Conservation (phyloP, 2,888 invertebrate species). For the Chymomyza caudatula region DNA sequence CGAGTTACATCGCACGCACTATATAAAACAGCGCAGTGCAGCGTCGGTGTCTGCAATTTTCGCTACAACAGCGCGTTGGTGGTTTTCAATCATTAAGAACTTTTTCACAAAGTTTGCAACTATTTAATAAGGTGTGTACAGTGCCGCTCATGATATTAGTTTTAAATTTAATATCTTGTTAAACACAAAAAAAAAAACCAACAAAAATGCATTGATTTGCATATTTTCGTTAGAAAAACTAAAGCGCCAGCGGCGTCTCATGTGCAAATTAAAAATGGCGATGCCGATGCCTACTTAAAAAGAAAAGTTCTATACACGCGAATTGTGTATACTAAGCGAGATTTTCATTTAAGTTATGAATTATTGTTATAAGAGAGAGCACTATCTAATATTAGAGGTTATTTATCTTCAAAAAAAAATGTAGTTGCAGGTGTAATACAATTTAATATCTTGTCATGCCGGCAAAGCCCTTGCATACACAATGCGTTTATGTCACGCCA, state of each 20-base stretch:
- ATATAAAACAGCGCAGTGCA: background rate
- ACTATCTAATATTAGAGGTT: background rate
- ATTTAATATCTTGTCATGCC: background rate
- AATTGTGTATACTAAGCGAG: background rate
- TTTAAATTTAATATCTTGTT: background rate
- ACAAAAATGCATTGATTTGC: background rate
- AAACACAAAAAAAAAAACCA: background rate
- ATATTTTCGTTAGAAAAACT: background rate
- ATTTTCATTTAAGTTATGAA: no score
- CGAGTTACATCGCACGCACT: background rate
- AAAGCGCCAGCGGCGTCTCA: conserved; percentile 30
- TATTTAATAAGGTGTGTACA: background rate
- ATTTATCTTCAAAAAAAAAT: background rate
- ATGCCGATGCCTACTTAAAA: conserved; percentile 16
- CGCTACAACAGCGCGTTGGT: background rate
- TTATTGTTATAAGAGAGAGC: no score
- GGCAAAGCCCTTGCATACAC: background rate
- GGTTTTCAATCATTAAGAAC: background rate
- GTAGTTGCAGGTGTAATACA: background rate
- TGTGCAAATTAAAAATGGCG: conserved; percentile 68
- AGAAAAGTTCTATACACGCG: background rate
- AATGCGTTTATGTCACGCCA: background rate
- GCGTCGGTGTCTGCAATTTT: background rate
- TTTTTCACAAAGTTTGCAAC: background rate
- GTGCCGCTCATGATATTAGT: background rate